phyloP scores from a whole-genome alignment of 2,888 invertebrate species.

The Nasonovia ribisnigri region DNA sequence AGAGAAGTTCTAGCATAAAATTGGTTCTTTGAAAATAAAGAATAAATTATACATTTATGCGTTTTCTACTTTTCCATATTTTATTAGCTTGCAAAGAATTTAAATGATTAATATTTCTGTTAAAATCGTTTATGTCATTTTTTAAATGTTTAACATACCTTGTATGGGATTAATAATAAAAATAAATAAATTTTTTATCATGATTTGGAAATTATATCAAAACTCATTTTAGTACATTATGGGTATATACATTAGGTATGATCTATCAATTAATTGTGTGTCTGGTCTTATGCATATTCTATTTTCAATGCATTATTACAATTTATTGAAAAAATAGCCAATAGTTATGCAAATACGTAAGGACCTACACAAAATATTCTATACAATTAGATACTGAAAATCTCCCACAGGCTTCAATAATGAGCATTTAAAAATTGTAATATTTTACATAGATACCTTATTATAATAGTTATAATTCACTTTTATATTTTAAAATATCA shows the following conservation, averaged over 20 bases:
- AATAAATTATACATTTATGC: background rate
- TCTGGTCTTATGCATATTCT: background rate
- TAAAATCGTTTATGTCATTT: background rate
- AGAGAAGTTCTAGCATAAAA: constrained; percentile 13
- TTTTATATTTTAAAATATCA: background rate
- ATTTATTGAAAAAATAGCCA: background rate
- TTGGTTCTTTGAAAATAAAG: background rate
- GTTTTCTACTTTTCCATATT: background rate
- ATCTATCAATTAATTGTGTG: background rate
- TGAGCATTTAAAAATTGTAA: background rate
- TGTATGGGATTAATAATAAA: background rate
- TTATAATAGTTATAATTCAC: background rate
- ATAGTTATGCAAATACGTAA: background rate
- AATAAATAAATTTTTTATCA: background rate
- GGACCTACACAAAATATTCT: background rate
- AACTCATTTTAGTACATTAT: background rate
- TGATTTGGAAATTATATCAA: background rate
- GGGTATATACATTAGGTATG: background rate
- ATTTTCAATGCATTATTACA: background rate
- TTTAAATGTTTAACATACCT: background rate
- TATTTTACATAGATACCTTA: background rate
- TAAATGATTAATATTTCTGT: background rate
- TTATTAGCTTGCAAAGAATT: background rate
- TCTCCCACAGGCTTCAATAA: background rate
- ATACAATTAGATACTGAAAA: background rate